These are phyloP conservation scores for Dendropsophus ebraccatus DNA, from an alignment of 2,113 vertebrate species.

Conservation along the genomic window DNA sequence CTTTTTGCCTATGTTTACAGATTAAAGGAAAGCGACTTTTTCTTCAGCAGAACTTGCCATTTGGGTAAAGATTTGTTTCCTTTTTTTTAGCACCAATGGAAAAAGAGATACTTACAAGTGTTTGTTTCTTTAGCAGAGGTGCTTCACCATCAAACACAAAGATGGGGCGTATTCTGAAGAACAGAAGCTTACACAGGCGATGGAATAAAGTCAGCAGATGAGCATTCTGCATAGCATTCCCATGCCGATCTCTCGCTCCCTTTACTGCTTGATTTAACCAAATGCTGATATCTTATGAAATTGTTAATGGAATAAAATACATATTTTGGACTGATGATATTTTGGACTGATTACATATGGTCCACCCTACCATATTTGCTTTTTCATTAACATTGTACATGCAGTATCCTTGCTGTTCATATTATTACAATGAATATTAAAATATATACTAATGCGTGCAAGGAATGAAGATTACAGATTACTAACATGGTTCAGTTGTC, in stretches of 20 bases:
- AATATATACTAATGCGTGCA: no score
- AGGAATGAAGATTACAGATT: no score
- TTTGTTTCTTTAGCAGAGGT: constrained; percentile 92
- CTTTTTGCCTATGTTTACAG: constrained; percentile 77
- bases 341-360: no score
- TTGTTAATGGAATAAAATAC: constrained; percentile 65
- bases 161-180: constrained; percentile 91
- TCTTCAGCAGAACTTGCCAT: not conserved
- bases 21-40: not conserved
- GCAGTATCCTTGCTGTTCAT: no score
- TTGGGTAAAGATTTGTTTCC: not conserved
- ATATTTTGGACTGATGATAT: no score
- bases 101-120: constrained; percentile 78
- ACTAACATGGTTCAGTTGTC: no score
- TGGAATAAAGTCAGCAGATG: constrained; percentile 94
- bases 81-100: not conserved
- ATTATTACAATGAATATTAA: no score
- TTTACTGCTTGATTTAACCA: constrained; percentile 98
- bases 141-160: constrained; percentile 97
- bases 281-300: constrained; percentile 92
- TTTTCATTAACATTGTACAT: no score
- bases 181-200: constrained; percentile 94
- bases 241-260: constrained; percentile 85
- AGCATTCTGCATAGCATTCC: constrained; percentile 84
- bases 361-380: no score